Conservation (phyloP, 2,888 invertebrate genomes). For the Listrodromus nycthemerus region DNA sequence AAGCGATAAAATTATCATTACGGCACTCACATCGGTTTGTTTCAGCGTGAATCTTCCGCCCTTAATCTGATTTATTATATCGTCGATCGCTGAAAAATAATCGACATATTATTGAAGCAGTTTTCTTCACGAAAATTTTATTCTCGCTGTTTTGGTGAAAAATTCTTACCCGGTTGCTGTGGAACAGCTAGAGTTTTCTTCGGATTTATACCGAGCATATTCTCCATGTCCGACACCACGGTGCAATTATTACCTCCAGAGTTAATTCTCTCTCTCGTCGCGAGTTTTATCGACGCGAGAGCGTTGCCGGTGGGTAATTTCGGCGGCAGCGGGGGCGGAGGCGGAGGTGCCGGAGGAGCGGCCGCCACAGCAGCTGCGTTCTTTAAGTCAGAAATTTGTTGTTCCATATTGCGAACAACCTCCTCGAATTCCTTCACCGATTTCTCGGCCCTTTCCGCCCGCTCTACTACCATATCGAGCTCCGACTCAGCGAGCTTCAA, state of each 20-base stretch:
- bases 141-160: neutral
- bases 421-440: constrained; percentile 81
- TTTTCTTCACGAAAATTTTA: neutral
- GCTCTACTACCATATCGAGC: constrained; percentile 86
- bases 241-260: constrained; percentile 74
- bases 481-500: constrained; percentile 89
- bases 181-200: constrained; percentile 86
- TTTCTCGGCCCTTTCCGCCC: constrained; percentile 87
- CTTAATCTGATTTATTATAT: constrained; percentile 91
- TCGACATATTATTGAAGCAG: constrained; percentile 11
- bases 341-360: constrained; percentile 85
- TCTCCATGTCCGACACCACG: constrained; percentile 86
- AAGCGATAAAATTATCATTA: neutral
- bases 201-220: constrained; percentile 86
- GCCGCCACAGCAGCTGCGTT: constrained; percentile 78
- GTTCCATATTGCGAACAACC: constrained; percentile 73
- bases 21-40: constrained; percentile 86
- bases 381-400: constrained; percentile 76
- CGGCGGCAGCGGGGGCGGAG: constrained; percentile 84
- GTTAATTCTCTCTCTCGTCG: constrained; percentile 76
- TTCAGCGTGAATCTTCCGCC: constrained; percentile 90
- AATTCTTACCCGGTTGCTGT: constrained; percentile 85
- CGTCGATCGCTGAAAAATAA: constrained; percentile 87
- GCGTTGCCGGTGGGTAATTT: constrained; percentile 78
- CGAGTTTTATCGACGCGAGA: constrained; percentile 81